phyloP scores from a whole-genome alignment of 1,140 invertebrate genomes.

The Penaeus vannamei region DNA sequence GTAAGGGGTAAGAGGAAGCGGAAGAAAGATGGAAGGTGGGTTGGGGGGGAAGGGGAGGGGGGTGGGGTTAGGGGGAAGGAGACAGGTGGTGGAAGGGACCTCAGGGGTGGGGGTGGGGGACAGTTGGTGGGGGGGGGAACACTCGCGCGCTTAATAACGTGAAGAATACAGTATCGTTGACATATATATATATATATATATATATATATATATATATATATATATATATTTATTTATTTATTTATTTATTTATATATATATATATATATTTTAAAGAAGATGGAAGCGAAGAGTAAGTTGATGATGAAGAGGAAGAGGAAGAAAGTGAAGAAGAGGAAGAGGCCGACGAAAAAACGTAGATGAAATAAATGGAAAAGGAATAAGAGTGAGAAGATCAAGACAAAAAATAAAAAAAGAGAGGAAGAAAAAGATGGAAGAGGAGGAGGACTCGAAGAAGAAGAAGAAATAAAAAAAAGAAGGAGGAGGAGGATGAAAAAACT shows the following conservation, averaged over 20 bases:
- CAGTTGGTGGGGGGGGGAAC: too few relatives aligned
- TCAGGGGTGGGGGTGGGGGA: too few relatives aligned
- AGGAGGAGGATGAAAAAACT: neutral
- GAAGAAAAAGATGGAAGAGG: neutral
- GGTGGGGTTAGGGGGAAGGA: too few relatives aligned
- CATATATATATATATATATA: too few relatives aligned
- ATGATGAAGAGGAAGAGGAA: neutral
- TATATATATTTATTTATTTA: neutral
- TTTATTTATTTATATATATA: neutral
- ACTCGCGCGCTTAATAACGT: too few relatives aligned
- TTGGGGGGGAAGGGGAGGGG: too few relatives aligned
- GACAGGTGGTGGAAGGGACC: too few relatives aligned
- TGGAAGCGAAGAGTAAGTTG: neutral
- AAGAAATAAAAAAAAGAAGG: slow-evolving; percentile 3
- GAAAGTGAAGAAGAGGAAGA: neutral
- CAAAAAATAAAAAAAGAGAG: neutral
- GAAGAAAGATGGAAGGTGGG: too few relatives aligned
- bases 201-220: slow-evolving; percentile 18
- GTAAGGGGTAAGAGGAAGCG: too few relatives aligned
- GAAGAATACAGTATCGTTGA: too few relatives aligned
- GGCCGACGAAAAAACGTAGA: neutral
- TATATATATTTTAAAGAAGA: neutral
- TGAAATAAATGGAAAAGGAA: too few relatives aligned
- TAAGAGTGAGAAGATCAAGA: neutral
- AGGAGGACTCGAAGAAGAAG: neutral